Percentiles rank a stretch among this genome's conserved stretches.
Conservation (phyloP, 2,888 invertebrate genomes). For the Eristalis arbustorum region DNA sequence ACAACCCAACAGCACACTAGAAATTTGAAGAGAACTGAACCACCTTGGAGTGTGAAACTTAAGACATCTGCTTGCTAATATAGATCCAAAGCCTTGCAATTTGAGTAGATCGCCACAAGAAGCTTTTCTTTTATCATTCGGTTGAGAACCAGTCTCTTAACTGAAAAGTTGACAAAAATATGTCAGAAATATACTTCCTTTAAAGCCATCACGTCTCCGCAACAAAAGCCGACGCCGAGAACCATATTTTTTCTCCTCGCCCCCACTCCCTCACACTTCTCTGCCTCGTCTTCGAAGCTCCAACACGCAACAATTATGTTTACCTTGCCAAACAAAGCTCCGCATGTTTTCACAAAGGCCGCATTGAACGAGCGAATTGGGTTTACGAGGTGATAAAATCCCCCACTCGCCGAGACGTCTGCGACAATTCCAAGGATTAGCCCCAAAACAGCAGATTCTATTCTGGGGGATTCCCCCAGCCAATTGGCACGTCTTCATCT, state of each 20-base stretch:
- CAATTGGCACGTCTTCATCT: slow-evolving; percentile 5
- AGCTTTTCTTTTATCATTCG: no score
- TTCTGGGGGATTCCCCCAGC: not conserved
- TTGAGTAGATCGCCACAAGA: no score
- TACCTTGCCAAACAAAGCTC: not conserved
- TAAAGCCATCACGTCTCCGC: not conserved
- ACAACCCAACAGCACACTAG: no score
- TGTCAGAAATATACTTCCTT: no score
- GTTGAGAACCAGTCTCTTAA: no score
- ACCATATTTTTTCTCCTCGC: not conserved
- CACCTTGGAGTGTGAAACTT: no score
- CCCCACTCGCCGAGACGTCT: not conserved
- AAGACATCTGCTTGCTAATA: no score
- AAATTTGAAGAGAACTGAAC: no score
- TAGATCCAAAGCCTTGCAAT: no score
- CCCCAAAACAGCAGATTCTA: slow-evolving; percentile 6
- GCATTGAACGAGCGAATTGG: slow-evolving; percentile 1
- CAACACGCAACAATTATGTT: slow-evolving; percentile 7
- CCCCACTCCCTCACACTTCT: not conserved
- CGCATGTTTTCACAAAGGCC: slow-evolving; percentile 22
- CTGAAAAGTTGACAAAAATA: no score
- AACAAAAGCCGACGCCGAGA: not conserved
- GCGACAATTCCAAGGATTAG: not conserved
- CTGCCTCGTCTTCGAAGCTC: not conserved
- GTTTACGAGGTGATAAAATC: slow-evolving; percentile 28